Conservation (phyloP, 2,113 vertebrate species). For the Zingel zingel region DNA sequence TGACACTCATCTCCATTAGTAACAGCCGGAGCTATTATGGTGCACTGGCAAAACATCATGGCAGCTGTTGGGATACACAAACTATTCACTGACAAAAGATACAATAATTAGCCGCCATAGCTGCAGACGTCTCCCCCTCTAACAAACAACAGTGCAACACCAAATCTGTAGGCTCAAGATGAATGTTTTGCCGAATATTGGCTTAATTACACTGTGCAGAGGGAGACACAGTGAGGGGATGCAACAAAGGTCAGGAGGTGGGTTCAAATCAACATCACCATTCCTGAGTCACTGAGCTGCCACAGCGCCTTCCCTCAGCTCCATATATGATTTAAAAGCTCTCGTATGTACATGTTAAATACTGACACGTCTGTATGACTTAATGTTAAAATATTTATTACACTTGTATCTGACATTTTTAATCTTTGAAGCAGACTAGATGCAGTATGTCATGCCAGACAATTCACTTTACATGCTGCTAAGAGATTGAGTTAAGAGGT, state of each 20-base stretch:
- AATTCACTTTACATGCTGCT: neutral
- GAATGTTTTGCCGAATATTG: neutral
- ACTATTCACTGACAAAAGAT: constrained; percentile 38
- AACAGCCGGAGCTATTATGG: constrained; percentile 56
- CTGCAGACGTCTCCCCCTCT: constrained; percentile 14
- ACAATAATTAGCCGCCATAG: constrained; percentile 43
- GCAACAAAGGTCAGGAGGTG: constrained; percentile 21
- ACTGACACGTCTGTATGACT: neutral
- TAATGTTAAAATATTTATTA: constrained; percentile 17
- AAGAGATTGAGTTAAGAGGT: neutral
- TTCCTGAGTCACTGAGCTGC: neutral
- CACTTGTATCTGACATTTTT: constrained; percentile 8
- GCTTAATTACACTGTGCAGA: constrained; percentile 17
- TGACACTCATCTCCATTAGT: constrained; percentile 53
- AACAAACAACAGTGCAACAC: neutral
- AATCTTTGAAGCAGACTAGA: constrained; percentile 1
- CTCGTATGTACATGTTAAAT: constrained; percentile 11
- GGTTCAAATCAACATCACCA: neutral
- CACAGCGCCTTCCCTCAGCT: neutral
- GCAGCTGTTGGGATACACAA: constrained; percentile 49
- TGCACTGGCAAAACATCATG: constrained; percentile 32
- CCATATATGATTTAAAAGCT: constrained; percentile 21
- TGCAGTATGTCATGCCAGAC: neutral
- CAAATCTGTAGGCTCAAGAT: neutral
- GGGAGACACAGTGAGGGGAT: neutral